Percentiles rank a stretch among this genome's conserved stretches.
Conservation (phyloP, 2,888 invertebrate species). For the Hirudinaria manillensis region DNA sequence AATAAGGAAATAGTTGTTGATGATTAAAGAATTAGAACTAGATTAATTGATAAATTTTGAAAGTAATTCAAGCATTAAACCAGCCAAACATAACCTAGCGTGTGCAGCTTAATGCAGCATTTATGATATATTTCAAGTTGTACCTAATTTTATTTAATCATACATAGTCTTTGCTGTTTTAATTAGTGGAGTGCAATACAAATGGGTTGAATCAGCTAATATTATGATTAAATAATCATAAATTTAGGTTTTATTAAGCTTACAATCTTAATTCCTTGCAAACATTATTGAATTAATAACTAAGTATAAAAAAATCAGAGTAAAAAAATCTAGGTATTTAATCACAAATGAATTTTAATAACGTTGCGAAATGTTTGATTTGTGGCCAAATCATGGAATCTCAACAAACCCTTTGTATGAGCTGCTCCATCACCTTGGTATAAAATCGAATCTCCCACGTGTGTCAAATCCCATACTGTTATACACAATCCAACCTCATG, state of each 20-base stretch:
- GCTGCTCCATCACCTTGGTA: conserved; percentile 91
- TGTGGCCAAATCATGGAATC: neutral
- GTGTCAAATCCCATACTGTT: conserved; percentile 80
- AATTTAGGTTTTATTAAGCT: too few relatives aligned
- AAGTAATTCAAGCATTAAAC: neutral
- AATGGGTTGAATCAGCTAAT: too few relatives aligned
- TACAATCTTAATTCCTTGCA: too few relatives aligned
- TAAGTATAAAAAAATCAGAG: conserved; percentile 19
- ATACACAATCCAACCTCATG: conserved; percentile 90
- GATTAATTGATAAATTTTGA: neutral
- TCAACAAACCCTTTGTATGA: conserved; percentile 64
- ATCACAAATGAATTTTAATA: neutral
- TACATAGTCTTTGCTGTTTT: too few relatives aligned
- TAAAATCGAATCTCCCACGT: conserved; percentile 82
- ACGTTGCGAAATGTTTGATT: neutral
- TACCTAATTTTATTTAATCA: too few relatives aligned
- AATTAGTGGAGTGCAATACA: too few relatives aligned
- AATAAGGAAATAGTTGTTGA: neutral
- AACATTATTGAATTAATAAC: neutral
- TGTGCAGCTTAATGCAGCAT: too few relatives aligned
- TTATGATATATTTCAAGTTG: too few relatives aligned
- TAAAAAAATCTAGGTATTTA: neutral
- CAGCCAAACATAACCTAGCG: neutral
- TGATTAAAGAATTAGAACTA: neutral
- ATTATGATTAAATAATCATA: too few relatives aligned